These are phyloP conservation scores for Arion vulgaris DNA, from an alignment of 1,140 invertebrate genomes.

Conservation along the genomic window DNA sequence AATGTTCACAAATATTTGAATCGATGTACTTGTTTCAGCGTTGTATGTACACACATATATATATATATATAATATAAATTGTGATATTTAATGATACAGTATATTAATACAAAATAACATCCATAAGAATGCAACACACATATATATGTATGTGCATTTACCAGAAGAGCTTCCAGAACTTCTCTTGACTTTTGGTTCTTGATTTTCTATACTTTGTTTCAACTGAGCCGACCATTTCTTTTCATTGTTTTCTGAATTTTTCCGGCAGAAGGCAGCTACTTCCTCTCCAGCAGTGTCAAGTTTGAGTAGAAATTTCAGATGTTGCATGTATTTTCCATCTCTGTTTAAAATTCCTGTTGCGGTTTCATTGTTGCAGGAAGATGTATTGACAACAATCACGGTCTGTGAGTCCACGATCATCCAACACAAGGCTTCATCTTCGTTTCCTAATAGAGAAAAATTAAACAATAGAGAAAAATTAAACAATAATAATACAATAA, in stretches of 20 bases:
- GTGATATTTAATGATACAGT: not conserved
- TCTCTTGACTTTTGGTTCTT: not conserved
- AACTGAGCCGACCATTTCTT: slow-evolving; percentile 3
- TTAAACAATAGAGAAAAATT: not conserved
- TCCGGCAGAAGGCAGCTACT: not conserved
- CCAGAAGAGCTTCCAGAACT: not conserved
- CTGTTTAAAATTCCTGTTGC: not conserved
- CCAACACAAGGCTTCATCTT: slow-evolving; percentile 24
- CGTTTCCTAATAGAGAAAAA: not conserved
- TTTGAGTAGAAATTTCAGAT: slow-evolving; percentile 9
- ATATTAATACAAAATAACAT: not conserved
- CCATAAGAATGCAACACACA: not conserved
- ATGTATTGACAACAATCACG: slow-evolving; percentile 6
- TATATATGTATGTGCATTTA: not conserved
- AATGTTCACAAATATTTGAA: too few relatives aligned
- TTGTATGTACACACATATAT: too few relatives aligned
- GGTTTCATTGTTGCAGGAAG: slow-evolving; percentile 23
- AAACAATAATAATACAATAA: too few relatives aligned
- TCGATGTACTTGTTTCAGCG: too few relatives aligned
- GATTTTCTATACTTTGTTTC: not conserved
- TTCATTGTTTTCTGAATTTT: slow-evolving; percentile 1
- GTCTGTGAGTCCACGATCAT: not conserved
- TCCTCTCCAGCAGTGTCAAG: not conserved
- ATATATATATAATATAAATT: not conserved
- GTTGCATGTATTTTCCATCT: slow-evolving; percentile 7